A percentile compares a stretch with the other conserved stretches of the same genome.
These are phyloP conservation scores for Drosophila seclusa DNA, from an alignment of 2,888 invertebrate genomes.

Conservation along the genomic window DNA sequence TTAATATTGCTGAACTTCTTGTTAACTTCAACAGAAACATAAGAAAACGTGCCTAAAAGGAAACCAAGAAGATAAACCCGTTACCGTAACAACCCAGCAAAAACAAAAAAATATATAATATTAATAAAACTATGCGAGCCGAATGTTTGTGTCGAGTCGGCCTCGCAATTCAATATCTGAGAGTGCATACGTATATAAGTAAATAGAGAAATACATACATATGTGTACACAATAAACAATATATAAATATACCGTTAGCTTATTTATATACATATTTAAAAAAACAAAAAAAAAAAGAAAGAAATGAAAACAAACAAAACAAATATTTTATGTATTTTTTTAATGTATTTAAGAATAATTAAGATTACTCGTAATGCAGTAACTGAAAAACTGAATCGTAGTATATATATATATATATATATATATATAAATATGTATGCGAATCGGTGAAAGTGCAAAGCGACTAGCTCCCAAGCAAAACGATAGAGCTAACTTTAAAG, in stretches of 20 bases:
- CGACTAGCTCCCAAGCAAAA: constrained; percentile 21
- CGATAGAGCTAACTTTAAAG: constrained; percentile 25
- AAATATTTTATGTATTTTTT: constrained; percentile 78
- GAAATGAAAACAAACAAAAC: constrained; percentile 28
- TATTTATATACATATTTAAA: constrained; percentile 71
- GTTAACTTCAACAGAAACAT: constrained; percentile 34
- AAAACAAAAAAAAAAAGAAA: constrained; percentile 28
- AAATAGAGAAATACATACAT: constrained; percentile 63
- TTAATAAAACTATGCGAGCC: constrained; percentile 12
- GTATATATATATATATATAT: constrained; percentile 39
- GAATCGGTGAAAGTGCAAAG: constrained; percentile 51
- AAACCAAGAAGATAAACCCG: constrained; percentile 8
- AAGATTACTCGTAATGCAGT: constrained; percentile 63
- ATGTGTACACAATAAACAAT: constrained; percentile 61
- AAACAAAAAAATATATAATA: constrained; percentile 11
- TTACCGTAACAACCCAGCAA: constrained; percentile 26
- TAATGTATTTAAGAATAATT: constrained; percentile 77
- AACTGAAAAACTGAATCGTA: constrained; percentile 39
- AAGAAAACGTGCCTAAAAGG: constrained; percentile 28
- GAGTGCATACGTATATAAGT: constrained; percentile 53
- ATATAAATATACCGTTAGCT: constrained; percentile 73
- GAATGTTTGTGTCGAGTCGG: constrained; percentile 20
- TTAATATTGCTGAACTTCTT: constrained; percentile 13
- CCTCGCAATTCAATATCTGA: constrained; percentile 45
- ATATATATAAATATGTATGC: constrained; percentile 21